Evolutionary conservation across 2,113 vertebrate species (phyloP).

Genomic region (Scomber colias): DNA sequence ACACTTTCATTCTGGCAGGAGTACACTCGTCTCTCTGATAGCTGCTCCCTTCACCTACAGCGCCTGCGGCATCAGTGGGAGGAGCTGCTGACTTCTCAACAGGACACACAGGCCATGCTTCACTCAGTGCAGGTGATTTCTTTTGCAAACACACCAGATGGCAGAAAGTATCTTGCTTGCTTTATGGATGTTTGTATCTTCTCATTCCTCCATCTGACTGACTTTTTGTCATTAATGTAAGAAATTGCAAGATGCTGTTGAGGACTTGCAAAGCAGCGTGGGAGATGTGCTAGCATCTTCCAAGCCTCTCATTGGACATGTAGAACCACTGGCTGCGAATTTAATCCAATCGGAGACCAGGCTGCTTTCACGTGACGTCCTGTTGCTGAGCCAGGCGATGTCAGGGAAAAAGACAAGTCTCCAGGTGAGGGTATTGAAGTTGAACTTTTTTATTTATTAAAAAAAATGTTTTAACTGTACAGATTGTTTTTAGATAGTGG

Average conservation of each 20-base stretch:
- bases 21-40: constrained; percentile 64
- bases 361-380: constrained; percentile 81
- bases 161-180: no score
- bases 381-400: constrained; percentile 84
- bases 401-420: constrained; percentile 81
- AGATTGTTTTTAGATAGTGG: background rate
- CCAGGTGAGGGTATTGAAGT: constrained; percentile 80
- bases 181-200: no score
- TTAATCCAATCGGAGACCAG: constrained; percentile 81
- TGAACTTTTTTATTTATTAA: no score
- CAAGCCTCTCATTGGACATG: constrained; percentile 78
- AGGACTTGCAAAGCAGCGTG: constrained; percentile 74
- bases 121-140: constrained; percentile 79
- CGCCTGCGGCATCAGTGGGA: constrained; percentile 80
- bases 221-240: constrained; percentile 51
- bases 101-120: constrained; percentile 70
- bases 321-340: constrained; percentile 64
- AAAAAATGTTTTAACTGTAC: background rate
- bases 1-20: constrained; percentile 85
- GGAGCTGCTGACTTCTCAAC: constrained; percentile 68
- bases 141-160: no score
- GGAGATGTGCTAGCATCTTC: constrained; percentile 77
- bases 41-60: constrained; percentile 70
- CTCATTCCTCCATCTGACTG: background rate
- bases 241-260: constrained; percentile 82